phyloP scores from a whole-genome alignment of 1,140 invertebrate species.

The Cydia fagiglandana region DNA sequence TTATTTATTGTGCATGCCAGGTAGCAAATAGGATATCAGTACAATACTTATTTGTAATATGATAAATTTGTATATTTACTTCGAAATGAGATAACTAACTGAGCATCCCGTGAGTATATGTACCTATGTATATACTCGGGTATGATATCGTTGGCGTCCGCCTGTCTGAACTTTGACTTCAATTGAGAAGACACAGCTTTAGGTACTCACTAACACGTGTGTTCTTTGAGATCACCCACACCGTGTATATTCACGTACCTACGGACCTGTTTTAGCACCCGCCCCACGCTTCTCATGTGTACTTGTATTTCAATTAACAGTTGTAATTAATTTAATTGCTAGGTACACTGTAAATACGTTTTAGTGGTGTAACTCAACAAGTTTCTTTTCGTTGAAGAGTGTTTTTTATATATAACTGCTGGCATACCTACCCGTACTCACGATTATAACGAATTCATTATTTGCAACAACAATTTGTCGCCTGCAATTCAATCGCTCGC shows the following conservation, averaged over 20 bases:
- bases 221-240: conserved; percentile 38
- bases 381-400: conserved; percentile 29
- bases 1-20: conserved; percentile 74
- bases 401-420: background rate
- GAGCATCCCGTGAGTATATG: background rate
- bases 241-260: background rate
- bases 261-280: background rate
- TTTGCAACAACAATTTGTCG: too few relatives aligned
- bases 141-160: conserved; percentile 28
- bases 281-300: background rate
- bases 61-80: conserved; percentile 1
- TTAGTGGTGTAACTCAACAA: conserved; percentile 40
- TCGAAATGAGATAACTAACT: background rate
- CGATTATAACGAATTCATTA: too few relatives aligned
- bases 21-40: conserved; percentile 66
- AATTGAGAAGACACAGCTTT: conserved; percentile 30
- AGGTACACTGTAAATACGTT: conserved; percentile 4
- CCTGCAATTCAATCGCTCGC: too few relatives aligned
- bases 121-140: background rate
- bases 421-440: background rate
- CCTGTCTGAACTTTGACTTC: conserved; percentile 36
- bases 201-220: conserved; percentile 30
- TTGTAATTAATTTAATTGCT: background rate
- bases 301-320: conserved; percentile 4
- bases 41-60: conserved; percentile 48